A percentile compares a stretch with the other conserved stretches of the same genome.
These are phyloP conservation scores for Adelosebastes latens DNA, from an alignment of 2,797 vertebrate species.

Conservation along the genomic window DNA sequence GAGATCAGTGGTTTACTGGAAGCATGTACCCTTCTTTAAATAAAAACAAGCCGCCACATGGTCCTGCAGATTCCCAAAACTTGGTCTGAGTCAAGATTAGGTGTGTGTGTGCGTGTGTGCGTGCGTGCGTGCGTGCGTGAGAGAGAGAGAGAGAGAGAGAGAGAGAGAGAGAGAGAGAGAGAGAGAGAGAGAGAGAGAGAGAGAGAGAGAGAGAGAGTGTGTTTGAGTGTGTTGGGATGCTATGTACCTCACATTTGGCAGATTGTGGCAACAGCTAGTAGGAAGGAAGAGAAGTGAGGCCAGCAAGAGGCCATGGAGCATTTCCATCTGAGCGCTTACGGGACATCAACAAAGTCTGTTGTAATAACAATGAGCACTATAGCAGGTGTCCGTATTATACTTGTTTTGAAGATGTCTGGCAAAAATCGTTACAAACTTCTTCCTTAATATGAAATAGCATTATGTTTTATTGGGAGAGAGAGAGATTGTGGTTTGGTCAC, in stretches of 20 bases:
- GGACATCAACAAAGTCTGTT: slow-evolving; percentile 69
- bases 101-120: slow-evolving; percentile 36
- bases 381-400: slow-evolving; percentile 69
- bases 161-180: not conserved
- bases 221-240: slow-evolving; percentile 15
- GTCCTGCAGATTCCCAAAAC: slow-evolving; percentile 61
- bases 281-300: slow-evolving; percentile 69
- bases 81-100: slow-evolving; percentile 63
- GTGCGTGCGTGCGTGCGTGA: slow-evolving; percentile 12
- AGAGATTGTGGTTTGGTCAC: slow-evolving; percentile 52
- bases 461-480: slow-evolving; percentile 57
- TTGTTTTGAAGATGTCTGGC: slow-evolving; percentile 60
- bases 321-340: slow-evolving; percentile 64
- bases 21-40: slow-evolving; percentile 53
- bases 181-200: not conserved
- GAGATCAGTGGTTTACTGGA: slow-evolving; percentile 63
- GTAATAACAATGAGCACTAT: slow-evolving; percentile 69
- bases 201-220: not conserved
- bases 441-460: slow-evolving; percentile 52
- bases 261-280: slow-evolving; percentile 54
- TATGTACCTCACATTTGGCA: slow-evolving; percentile 63
- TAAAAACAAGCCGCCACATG: slow-evolving; percentile 63
- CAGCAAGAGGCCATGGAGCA: slow-evolving; percentile 67
- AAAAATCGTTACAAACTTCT: slow-evolving; percentile 54
- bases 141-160: not conserved